These are phyloP conservation scores for Aspidiotus rigidus DNA, from an alignment of 2,888 invertebrate species.

Conservation along the genomic window DNA sequence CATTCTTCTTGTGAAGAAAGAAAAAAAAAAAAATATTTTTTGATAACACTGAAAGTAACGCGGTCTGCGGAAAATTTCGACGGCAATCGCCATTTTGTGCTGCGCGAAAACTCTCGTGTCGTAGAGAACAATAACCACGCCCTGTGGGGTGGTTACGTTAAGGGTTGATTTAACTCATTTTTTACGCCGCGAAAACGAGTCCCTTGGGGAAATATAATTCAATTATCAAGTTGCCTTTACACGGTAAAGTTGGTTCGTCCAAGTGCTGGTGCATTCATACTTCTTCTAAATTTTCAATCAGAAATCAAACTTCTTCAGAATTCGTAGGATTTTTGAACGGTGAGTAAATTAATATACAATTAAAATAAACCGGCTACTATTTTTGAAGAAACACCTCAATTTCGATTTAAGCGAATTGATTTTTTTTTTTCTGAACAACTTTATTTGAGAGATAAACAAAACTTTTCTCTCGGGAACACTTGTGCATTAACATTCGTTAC, in stretches of 20 bases:
- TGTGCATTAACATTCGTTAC: too few species aligned
- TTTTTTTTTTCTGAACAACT: background rate
- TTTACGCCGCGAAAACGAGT: background rate
- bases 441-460: too few species aligned
- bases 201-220: conserved; percentile 8
- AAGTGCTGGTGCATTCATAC: background rate
- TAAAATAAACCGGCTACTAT: background rate
- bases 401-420: background rate
- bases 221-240: conserved; percentile 9
- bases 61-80: background rate
- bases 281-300: background rate
- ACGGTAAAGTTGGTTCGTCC: background rate
- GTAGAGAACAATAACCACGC: conserved; percentile 15
- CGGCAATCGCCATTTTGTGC: conserved; percentile 11
- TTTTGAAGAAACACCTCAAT: background rate
- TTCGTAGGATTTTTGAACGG: background rate
- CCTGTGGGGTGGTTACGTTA: conserved; percentile 14
- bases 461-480: too few species aligned
- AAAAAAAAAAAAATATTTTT: too few species aligned
- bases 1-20: too few species aligned
- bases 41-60: too few species aligned
- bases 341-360: background rate
- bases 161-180: conserved; percentile 11
- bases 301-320: background rate
- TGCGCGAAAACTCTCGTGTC: background rate